Conservation (phyloP, 2,113 vertebrate species). For the Suncus etruscus region DNA sequence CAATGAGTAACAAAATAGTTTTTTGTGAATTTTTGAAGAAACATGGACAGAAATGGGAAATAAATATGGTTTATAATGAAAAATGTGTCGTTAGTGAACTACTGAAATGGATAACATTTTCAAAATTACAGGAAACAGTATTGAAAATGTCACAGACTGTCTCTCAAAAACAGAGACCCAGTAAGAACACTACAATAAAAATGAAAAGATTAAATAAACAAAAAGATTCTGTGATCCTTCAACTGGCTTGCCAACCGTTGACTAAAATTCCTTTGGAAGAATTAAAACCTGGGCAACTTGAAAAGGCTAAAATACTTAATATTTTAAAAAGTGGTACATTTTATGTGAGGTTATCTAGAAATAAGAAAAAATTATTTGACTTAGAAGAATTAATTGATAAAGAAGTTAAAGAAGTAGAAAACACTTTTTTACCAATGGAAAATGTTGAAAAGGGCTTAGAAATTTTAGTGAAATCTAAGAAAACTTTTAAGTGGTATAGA, state of each 20-base stretch:
- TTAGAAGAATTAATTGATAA: conserved; percentile 81
- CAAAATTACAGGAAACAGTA: neutral
- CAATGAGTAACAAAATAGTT: conserved; percentile 84
- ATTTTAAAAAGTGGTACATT: conserved; percentile 85
- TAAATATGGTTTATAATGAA: conserved; percentile 86
- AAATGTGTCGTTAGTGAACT: conserved; percentile 78
- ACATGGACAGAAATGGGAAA: conserved; percentile 86
- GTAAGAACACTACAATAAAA: neutral
- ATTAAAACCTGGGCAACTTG: conserved; percentile 83
- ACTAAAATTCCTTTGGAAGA: conserved; percentile 49
- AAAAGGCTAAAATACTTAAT: conserved; percentile 83
- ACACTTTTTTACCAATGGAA: conserved; percentile 68
- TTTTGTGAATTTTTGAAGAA: conserved; percentile 89
- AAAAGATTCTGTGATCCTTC: neutral
- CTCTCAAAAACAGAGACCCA: neutral
- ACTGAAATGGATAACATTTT: conserved; percentile 53
- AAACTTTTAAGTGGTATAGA: conserved; percentile 84
- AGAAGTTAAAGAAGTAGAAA: conserved; percentile 68
- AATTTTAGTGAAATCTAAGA: conserved; percentile 86
- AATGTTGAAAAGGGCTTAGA: conserved; percentile 86
- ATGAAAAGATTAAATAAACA: neutral
- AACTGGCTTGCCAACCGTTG: neutral
- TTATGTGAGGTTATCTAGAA: conserved; percentile 86
- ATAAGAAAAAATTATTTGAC: conserved; percentile 64
- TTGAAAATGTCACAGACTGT: neutral